These are phyloP conservation scores for Axis porcinus DNA, from an alignment of 2,113 vertebrate species.

Conservation along the genomic window DNA sequence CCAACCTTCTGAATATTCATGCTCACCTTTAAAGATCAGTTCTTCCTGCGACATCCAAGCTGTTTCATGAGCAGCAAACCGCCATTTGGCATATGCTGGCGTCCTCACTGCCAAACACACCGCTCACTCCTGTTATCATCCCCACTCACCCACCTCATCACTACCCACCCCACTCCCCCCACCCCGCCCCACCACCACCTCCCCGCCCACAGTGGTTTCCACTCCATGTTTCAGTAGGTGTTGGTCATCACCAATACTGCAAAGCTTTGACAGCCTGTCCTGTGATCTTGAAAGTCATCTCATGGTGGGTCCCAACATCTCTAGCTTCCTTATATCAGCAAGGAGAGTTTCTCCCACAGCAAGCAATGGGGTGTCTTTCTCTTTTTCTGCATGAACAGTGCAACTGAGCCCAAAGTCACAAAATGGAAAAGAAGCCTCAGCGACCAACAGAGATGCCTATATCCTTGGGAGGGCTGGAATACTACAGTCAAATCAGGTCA, in stretches of 20 bases:
- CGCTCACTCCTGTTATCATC: neutral
- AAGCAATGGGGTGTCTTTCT: fast-evolving
- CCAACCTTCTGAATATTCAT: neutral
- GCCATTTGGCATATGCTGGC: fast-evolving
- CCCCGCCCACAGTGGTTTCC: fast-evolving
- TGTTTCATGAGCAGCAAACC: neutral
- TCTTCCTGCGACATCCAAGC: neutral
- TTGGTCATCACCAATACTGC: fast-evolving
- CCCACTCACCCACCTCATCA: neutral
- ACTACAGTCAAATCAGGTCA: neutral
- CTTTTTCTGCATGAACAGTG: neutral
- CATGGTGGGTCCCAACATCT: neutral
- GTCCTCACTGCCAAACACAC: neutral
- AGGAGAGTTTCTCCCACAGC: neutral
- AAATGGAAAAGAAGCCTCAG: neutral
- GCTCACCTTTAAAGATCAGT: neutral
- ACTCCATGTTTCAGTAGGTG: neutral
- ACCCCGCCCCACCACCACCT: neutral
- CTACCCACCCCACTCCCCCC: too few species aligned
- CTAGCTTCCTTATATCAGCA: neutral
- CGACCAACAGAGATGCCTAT: neutral
- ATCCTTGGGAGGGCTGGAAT: fast-evolving
- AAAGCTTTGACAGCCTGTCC: neutral
- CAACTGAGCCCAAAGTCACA: neutral
- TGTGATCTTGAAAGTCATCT: neutral